A percentile compares a stretch with the other conserved stretches of the same genome.
Conservation (phyloP, 2,797 vertebrate species). For the Tympanoctomys barrerae region DNA sequence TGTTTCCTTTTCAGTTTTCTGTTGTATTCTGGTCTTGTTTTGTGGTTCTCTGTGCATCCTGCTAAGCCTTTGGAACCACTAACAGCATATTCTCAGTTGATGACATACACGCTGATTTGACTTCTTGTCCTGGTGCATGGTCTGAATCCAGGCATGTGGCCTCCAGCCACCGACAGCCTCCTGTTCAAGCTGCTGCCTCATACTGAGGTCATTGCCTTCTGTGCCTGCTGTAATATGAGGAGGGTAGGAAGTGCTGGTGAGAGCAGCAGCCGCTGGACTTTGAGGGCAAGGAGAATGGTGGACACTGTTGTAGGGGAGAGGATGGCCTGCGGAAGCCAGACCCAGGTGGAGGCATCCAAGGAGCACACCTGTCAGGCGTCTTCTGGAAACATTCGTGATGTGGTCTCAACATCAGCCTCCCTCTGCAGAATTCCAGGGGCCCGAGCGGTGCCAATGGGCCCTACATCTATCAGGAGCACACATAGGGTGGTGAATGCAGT, state of each 20-base stretch:
- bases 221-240: background rate
- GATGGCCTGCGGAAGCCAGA: background rate
- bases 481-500: accelerated
- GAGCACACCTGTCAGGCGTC: too few species aligned
- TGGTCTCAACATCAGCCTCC: background rate
- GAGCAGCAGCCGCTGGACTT: background rate
- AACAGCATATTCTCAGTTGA: background rate
- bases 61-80: background rate
- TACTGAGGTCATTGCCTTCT: background rate
- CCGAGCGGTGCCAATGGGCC: background rate
- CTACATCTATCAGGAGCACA: too few species aligned
- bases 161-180: background rate
- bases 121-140: background rate
- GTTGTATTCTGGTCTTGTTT: background rate
- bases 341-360: background rate
- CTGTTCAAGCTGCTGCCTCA: background rate
- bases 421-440: background rate
- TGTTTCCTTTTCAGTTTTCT: background rate
- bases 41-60: background rate
- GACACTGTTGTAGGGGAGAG: background rate
- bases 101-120: background rate
- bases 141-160: background rate
- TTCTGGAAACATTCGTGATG: background rate
- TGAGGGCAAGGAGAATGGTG: background rate
- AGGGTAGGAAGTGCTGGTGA: background rate